Base-by-base conservation (phyloP, 2,797 vertebrate genomes). In the Octomys mimax region DNA sequence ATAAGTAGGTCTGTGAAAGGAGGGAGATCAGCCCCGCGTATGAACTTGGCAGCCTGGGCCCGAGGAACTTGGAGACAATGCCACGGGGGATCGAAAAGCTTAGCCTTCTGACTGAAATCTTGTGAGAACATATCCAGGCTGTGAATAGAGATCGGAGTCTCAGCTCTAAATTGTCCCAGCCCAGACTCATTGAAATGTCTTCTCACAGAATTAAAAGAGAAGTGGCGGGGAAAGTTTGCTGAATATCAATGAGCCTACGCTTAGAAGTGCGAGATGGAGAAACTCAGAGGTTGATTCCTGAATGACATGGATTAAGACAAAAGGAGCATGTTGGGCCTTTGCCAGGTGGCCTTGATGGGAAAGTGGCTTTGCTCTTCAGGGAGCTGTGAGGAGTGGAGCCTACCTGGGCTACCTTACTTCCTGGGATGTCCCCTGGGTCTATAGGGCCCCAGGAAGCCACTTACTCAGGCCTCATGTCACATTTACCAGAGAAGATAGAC, bases 1-100 rank as follows among this genome's bases (percentile, higher is more conserved):
- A 98, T 98, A 98, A 99, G 98, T 96, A 98, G 96, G 98, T 97
- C 96, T 98, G 98, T 98, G 98, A 99, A 99, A 98, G 97, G 97
- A 85, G 85, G 97, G 97, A 98, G 98, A 98, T 98, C 66, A 89
- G 97, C 98, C 98, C 88, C 97, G 98, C 0, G 33, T 98, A 97
- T 98, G 98, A 98, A 99, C 98, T 98, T 98, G 98, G 98, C 98
- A 98, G 98, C 96, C 98, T 95, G 98, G 98, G 95, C 98, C 97
- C 95, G 0, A 98, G 98, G 97, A 98, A 95, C 96, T 98, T 91
- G 46, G 96, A 98, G 98, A 99, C 98, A 98, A 99, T 98, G 97
- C 95, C 95, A 86, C 14, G 0, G 96, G 98, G 96, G 98, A 98
- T 98, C 97, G 66, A 88, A 98, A 97, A 98, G 98, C 98, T 98